A percentile compares a stretch with the other conserved stretches of the same genome.
Evolutionary conservation across 2,888 invertebrate species (phyloP).

Genomic region (Tetragnatha montana): DNA sequence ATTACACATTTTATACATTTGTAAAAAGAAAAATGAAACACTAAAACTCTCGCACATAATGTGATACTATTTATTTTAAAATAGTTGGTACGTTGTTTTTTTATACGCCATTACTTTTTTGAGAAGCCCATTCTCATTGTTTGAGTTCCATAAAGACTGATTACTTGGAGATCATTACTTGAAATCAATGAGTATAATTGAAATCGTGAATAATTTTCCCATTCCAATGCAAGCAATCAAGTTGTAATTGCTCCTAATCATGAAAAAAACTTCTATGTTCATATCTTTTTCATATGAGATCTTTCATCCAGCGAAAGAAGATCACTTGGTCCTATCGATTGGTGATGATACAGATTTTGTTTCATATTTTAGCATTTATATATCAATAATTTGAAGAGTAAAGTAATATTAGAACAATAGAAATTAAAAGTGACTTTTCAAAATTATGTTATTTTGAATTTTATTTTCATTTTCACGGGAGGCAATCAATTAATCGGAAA

Average conservation of each 20-base stretch:
- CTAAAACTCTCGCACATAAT: not conserved
- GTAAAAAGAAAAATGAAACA: not conserved
- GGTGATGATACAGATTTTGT: not conserved
- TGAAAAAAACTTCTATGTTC: not conserved
- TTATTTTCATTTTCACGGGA: too few relatives aligned
- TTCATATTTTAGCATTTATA: not conserved
- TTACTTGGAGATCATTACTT: not conserved
- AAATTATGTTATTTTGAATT: too few relatives aligned
- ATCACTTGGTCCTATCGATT: not conserved
- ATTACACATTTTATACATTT: too few relatives aligned
- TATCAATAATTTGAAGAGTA: too few relatives aligned
- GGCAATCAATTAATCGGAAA: too few relatives aligned
- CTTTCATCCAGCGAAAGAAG: not conserved
- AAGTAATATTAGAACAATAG: too few relatives aligned
- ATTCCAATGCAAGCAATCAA: not conserved
- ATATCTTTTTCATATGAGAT: not conserved
- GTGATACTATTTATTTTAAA: too few relatives aligned
- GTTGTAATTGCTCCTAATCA: not conserved
- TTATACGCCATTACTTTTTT: too few relatives aligned
- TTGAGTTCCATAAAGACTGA: not conserved
- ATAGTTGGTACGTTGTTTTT: too few relatives aligned
- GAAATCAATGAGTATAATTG: not conserved
- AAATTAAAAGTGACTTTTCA: too few relatives aligned
- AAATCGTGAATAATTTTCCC: not conserved
- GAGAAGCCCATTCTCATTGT: not conserved